phyloP scores from a whole-genome alignment of 2,797 vertebrate genomes.

The Xiphophorus birchmanni region DNA sequence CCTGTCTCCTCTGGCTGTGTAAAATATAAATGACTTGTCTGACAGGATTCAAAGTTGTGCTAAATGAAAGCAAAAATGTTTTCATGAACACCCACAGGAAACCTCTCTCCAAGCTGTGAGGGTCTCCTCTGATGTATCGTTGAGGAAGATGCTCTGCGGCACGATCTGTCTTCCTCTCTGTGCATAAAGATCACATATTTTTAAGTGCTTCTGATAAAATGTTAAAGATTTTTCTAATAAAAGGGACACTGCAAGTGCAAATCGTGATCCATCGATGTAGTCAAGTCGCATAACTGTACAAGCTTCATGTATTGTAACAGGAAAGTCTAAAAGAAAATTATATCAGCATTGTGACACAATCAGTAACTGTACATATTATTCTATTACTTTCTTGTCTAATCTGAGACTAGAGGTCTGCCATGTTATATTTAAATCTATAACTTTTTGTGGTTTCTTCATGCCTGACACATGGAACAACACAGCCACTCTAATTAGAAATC shows the following conservation, averaged over 20 bases:
- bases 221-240: not conserved
- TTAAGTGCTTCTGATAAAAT: not conserved
- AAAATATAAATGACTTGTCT: conserved; percentile 16
- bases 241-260: not conserved
- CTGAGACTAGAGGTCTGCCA: not conserved
- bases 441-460: not conserved
- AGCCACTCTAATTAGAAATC: not conserved
- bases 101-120: conserved; percentile 13
- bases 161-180: not conserved
- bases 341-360: not conserved
- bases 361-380: not conserved
- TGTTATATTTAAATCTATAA: not conserved
- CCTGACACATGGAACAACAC: not conserved
- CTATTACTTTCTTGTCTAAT: not conserved
- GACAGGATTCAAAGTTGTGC: conserved; percentile 25
- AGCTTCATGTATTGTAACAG: not conserved
- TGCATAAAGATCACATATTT: not conserved
- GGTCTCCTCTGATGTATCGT: conserved; percentile 7
- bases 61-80: conserved; percentile 33
- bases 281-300: not conserved
- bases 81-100: conserved; percentile 25
- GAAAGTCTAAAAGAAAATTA: too few relatives aligned
- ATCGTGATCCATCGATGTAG: not conserved
- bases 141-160: not conserved
- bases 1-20: conserved; percentile 3